phyloP scores from a whole-genome alignment of 2,888 invertebrate species.

The Toxonevra muliebris region DNA sequence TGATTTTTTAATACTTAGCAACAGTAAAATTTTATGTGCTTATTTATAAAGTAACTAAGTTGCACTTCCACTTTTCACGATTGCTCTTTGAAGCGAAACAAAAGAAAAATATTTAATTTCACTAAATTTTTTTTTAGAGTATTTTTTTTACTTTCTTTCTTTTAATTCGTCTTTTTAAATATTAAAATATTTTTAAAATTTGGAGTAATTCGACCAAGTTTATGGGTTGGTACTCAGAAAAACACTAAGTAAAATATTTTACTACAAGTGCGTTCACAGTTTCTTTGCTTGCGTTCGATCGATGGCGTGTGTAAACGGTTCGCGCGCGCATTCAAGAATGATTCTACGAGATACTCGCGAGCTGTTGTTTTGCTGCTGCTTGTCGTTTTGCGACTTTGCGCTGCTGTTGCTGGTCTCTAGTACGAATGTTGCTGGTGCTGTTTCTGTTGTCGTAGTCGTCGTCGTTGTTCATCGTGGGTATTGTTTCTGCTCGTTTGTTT shows the following conservation, averaged over 20 bases:
- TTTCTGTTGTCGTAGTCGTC: neutral
- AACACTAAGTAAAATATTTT: neutral
- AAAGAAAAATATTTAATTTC: no score
- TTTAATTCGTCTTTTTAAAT: neutral
- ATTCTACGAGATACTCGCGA: constrained; percentile 50
- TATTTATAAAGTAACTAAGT: no score
- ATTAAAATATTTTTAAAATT: constrained; percentile 3
- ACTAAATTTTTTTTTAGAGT: constrained; percentile 2
- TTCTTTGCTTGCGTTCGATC: neutral
- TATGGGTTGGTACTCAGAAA: constrained; percentile 2
- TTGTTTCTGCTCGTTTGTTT: constrained; percentile 3
- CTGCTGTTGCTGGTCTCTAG: constrained; percentile 11
- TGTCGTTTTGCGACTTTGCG: neutral
- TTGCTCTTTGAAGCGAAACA: no score
- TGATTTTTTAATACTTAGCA: no score
- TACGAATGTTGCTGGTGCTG: neutral
- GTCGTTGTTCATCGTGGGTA: neutral
- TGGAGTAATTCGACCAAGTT: constrained; percentile 18
- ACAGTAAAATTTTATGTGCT: no score
- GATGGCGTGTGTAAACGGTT: constrained; percentile 52
- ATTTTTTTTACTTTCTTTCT: constrained; percentile 15
- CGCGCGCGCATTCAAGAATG: constrained; percentile 65
- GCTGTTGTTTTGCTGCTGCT: constrained; percentile 14
- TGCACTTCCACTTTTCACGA: no score
- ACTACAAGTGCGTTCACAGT: constrained; percentile 30